These are phyloP conservation scores for Andrena flavipes DNA, from an alignment of 2,888 invertebrate genomes.

Conservation along the genomic window DNA sequence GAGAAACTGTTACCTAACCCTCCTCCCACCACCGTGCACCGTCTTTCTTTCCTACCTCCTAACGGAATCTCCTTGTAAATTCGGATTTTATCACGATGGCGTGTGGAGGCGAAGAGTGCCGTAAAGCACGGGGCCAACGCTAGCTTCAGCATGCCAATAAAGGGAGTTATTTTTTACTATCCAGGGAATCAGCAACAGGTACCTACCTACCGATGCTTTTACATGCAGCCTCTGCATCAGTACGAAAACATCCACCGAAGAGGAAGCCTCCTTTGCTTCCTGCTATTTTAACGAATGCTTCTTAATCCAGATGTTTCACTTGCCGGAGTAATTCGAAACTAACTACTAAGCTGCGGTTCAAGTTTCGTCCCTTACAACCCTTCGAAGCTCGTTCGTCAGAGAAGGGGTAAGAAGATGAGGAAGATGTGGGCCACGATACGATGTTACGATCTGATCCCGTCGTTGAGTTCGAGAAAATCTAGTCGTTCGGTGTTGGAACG, in stretches of 20 bases:
- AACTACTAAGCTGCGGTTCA: neutral
- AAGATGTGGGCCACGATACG: slow-evolving; percentile 23
- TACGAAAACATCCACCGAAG: neutral
- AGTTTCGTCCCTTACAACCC: neutral
- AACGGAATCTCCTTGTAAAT: neutral
- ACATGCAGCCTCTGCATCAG: neutral
- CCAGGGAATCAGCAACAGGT: slow-evolving; percentile 57
- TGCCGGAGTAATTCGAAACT: neutral
- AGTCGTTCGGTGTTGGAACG: slow-evolving; percentile 31
- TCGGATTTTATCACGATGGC: neutral
- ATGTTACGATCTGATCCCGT: slow-evolving; percentile 1
- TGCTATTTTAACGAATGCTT: neutral
- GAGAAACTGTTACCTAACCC: neutral
- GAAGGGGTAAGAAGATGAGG: neutral
- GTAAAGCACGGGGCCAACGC: neutral
- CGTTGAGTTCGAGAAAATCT: slow-evolving; percentile 11
- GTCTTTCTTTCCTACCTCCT: neutral
- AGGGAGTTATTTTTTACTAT: neutral
- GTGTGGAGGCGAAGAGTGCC: neutral
- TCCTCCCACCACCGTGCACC: neutral
- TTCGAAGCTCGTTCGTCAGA: neutral
- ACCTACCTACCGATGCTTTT: slow-evolving; percentile 25
- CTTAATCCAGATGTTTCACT: neutral
- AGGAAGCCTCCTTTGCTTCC: neutral
- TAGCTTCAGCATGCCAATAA: neutral